Evolutionary conservation across 2,113 vertebrate species (phyloP), one percentile per base, ranked within the genome.

Genomic region (Phoenicopterus ruber): DNA sequence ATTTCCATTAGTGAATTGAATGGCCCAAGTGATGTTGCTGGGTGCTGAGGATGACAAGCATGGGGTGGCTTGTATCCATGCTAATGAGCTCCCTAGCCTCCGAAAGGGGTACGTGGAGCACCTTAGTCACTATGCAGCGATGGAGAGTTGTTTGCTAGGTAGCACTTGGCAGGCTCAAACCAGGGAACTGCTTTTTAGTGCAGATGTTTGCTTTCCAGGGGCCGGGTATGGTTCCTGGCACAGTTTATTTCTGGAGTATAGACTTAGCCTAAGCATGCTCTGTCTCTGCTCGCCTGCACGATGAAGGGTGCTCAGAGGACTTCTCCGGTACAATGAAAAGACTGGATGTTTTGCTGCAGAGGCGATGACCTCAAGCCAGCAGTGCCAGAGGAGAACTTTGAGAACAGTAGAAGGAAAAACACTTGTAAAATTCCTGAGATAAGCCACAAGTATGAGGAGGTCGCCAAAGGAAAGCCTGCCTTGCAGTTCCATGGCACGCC

Each of bases 391-490:
- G 77, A 91, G 59, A 6, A 57, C 21, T 94, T 72, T 38, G 46
- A 77, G 66, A 94, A 65, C 29, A 72, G 54, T 0, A 47, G 70
- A 74, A 87, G 54, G 81, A 90, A 95, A 95, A 96, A 58, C 82
- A 94, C 70, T 95, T 88, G 5, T 73, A 58, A 81, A 88, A 94
- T 94, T 93, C 94, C 85, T 63, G 63, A 96, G 88, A 94, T 90
- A 94, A 94, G 63, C 58, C 67, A 88, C 90, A 96, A 73, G 58
- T 73, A 86, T 50, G 67, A 88, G 11, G 40, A 85, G 36, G 12
- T 17, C 2, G 0, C 3, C 2, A n/a, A 82, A 92, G 50, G 38
- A 73, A 95, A 86, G 11, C 14, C 71, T 82, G 81, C 32, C 49
- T 69, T 79, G 34, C 54, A 55, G 18, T 57, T 79, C 47, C 21